A percentile compares a stretch with the other conserved stretches of the same genome.
Evolutionary conservation across 2,888 invertebrate genomes (phyloP).

Genomic region (Plagodis pulveraria): DNA sequence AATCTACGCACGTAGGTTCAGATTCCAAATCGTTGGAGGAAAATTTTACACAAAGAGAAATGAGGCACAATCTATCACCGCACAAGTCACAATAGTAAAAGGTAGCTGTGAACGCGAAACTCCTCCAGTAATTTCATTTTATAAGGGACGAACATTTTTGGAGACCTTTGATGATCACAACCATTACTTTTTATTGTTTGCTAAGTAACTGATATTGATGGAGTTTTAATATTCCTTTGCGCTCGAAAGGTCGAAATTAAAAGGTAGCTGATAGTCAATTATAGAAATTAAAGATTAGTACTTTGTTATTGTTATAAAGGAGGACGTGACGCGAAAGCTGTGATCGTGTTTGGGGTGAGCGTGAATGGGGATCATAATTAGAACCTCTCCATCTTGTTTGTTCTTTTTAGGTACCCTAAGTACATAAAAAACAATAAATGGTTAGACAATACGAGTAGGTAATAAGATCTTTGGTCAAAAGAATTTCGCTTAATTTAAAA

Average conservation of each 20-base stretch:
- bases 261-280: conserved; percentile 13
- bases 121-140: conserved; percentile 27
- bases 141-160: conserved; percentile 19
- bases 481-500: not conserved
- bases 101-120: conserved; percentile 27
- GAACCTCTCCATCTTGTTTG: not conserved
- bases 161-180: conserved; percentile 14
- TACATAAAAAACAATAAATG: too few species aligned
- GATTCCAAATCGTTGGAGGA: conserved; percentile 31
- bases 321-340: not conserved
- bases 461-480: too few species aligned
- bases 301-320: conserved; percentile 21
- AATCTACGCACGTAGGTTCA: conserved; percentile 23
- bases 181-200: conserved; percentile 22
- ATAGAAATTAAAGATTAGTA: conserved; percentile 14
- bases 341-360: too few species aligned
- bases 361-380: conserved; percentile 2
- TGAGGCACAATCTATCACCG: conserved; percentile 35
- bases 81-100: conserved; percentile 32
- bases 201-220: conserved; percentile 15
- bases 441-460: too few species aligned
- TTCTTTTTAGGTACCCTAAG: too few species aligned
- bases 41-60: conserved; percentile 39
- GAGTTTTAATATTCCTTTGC: conserved; percentile 10
- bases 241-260: conserved; percentile 2